Base-by-base conservation (phyloP, 2,888 invertebrate genomes). In the Frankliniella intonsa region DNA sequence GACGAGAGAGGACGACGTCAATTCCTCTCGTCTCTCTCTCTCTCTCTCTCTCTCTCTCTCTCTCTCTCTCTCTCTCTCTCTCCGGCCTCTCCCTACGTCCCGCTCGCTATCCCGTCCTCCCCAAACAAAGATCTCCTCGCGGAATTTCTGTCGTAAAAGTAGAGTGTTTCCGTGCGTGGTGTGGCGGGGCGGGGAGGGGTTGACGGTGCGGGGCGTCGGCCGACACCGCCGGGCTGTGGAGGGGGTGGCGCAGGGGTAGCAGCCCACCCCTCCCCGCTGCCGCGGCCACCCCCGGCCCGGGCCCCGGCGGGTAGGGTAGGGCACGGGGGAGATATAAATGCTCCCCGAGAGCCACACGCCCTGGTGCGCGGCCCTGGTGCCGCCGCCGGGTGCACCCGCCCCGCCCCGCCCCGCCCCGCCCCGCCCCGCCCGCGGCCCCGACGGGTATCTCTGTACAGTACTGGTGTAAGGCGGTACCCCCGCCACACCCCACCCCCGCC, bases 41-140 rank as follows among this genome's bases (percentile, higher is more conserved):
- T 51, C 51, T 51, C 55, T 55, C 55, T 55, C 10, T 3, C 55
- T 55, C 7, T 17, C 62, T 17, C 62, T 62, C 62, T 62, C 62
- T 62, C 62, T 62, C 62, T 62, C 62, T 17, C 62, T 62, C 0
- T 62, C 1, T 17, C 1, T 17, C 3, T 0, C 3, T 17, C n/a
- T 17, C 14, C 62, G 17, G n/a, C n/a, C 62, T 62, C 17, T 17
- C 17, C n/a, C 55, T 55, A 14, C 55, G 12, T n/a, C 14, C 62
- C 62, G 1, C 7, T 14, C 62, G 62, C 11, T 0, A 3, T 38
- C 12, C 14, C 14, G 19, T 3, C n/a, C 69, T 76, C 69, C 22
- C 69, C 69, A 76, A 76, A 76, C 69, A 76, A 76, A 76, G 69
- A 76, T 76, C 69, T 69, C 69, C 69, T 76, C 69, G 69, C 69